phyloP scores from a whole-genome alignment of 2,888 invertebrate species.

The Erebia epiphron region DNA sequence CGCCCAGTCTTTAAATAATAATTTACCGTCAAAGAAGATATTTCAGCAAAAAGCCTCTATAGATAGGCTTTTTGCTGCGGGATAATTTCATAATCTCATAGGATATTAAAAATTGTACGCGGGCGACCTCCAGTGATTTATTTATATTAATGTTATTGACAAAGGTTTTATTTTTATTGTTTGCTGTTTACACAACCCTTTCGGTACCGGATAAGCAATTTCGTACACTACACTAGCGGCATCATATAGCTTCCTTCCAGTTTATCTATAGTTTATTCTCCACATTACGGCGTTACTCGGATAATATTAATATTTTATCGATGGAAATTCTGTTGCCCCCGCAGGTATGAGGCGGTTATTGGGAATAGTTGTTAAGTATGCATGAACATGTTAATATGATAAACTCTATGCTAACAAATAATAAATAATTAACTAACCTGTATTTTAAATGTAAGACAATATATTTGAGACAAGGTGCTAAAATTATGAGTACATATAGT shows the following conservation, averaged over 20 bases:
- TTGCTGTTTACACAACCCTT: conserved; percentile 22
- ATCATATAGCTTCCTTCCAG: conserved; percentile 22
- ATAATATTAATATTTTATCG: conserved; percentile 28
- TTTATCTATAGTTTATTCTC: conserved; percentile 26
- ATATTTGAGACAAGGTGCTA: no score
- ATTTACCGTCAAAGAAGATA: not conserved
- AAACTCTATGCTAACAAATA: not conserved
- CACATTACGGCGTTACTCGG: conserved; percentile 21
- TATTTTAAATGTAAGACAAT: no score
- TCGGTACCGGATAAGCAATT: conserved; percentile 20
- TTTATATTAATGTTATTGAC: not conserved
- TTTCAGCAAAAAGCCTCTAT: not conserved
- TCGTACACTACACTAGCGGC: conserved; percentile 23
- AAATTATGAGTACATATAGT: no score
- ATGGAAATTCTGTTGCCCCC: conserved; percentile 10
- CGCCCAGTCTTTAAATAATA: not conserved
- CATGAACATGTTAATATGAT: conserved; percentile 8
- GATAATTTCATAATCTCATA: no score
- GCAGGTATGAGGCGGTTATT: conserved; percentile 25
- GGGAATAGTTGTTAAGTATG: conserved; percentile 14
- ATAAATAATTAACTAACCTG: no score
- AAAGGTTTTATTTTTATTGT: conserved; percentile 8
- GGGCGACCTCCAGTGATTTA: no score
- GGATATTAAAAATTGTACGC: no score
- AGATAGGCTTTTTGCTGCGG: no score